These are phyloP conservation scores for Calameuta filiformis DNA, from an alignment of 2,888 invertebrate genomes.

Conservation along the genomic window DNA sequence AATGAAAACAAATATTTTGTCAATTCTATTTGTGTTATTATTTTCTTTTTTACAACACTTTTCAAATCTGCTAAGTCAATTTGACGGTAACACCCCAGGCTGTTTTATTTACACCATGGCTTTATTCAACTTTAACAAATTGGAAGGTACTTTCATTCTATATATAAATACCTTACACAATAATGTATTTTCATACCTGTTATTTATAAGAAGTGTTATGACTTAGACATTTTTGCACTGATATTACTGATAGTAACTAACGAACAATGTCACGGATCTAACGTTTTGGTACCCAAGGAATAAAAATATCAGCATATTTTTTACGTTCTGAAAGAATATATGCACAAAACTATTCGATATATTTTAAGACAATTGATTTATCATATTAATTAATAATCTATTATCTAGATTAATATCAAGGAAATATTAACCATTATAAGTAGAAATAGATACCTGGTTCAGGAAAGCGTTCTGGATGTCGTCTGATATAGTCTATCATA, in stretches of 20 bases:
- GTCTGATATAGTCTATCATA: constrained; percentile 51
- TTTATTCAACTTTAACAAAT: background rate
- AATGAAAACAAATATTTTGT: constrained; percentile 9
- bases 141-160: constrained; percentile 3
- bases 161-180: constrained; percentile 15
- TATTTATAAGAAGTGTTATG: background rate
- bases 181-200: constrained; percentile 6
- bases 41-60: constrained; percentile 15
- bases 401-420: constrained; percentile 9
- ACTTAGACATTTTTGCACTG: background rate
- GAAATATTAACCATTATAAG: constrained; percentile 5
- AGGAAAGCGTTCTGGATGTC: constrained; percentile 58
- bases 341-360: background rate
- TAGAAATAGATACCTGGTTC: constrained; percentile 44
- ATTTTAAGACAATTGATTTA: constrained; percentile 1
- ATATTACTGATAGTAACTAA: constrained; percentile 1
- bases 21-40: constrained; percentile 27
- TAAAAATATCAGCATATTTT: constrained; percentile 42
- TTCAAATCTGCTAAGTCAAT: background rate
- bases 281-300: constrained; percentile 49
- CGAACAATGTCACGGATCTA: constrained; percentile 26
- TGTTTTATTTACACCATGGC: background rate
- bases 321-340: constrained; percentile 40
- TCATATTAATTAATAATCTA: constrained; percentile 2
- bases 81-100: background rate